Evolutionary conservation across 2,113 vertebrate genomes (phyloP).

Genomic region (Rhynchomys soricoides): DNA sequence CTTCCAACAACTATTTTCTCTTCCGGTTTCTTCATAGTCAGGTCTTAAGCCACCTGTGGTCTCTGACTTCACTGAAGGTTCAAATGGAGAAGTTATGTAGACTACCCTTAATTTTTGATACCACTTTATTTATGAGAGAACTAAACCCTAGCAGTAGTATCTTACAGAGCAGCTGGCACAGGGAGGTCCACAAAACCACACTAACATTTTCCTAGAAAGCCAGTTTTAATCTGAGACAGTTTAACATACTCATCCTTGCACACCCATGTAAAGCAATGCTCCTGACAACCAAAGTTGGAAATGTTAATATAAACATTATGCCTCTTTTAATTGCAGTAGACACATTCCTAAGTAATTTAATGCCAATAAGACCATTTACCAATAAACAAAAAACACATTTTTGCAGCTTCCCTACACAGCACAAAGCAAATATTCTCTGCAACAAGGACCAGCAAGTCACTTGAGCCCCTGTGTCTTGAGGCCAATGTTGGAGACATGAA

Average conservation of each 20-base stretch:
- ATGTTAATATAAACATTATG: conserved; percentile 87
- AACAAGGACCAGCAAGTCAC: background rate
- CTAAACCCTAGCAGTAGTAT: conserved; percentile 62
- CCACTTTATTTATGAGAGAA: conserved; percentile 63
- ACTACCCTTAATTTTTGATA: conserved; percentile 58
- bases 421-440: conserved; percentile 52
- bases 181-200: conserved; percentile 63
- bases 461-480: background rate
- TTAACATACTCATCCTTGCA: conserved; percentile 84
- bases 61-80: background rate
- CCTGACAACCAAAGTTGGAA: conserved; percentile 85
- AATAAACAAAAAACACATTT: conserved; percentile 83
- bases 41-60: background rate
- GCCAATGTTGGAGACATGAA: background rate
- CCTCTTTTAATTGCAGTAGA: conserved; percentile 88
- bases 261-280: conserved; percentile 84
- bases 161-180: conserved; percentile 68
- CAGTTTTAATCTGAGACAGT: conserved; percentile 82
- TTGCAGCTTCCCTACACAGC: conserved; percentile 70
- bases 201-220: conserved; percentile 83
- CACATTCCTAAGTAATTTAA: conserved; percentile 87
- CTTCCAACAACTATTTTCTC: background rate
- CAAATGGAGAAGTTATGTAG: background rate
- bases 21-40: background rate
- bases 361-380: conserved; percentile 80